Evolutionary conservation across 2,888 invertebrate genomes (phyloP), one percentile per base, ranked within the genome.

Genomic region (Caenorhabditis sulstoni): DNA sequence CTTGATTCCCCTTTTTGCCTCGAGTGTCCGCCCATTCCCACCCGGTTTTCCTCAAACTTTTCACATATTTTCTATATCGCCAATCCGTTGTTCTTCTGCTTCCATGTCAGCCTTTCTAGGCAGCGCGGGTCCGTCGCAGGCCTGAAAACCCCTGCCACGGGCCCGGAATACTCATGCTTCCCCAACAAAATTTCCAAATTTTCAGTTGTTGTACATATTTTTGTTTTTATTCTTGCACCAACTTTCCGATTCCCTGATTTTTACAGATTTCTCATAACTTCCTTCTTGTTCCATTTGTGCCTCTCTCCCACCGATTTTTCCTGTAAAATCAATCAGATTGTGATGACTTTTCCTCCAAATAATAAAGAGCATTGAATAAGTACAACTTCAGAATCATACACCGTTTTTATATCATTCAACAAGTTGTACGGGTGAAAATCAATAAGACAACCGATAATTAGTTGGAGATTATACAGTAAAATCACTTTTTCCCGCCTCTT

Each of bases 401-500:
- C 8, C 45, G 20, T 49, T 14, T 49, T 20, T 20, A 49, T 29
- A 49, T 22, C 52, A 52, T 52, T 52, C 12, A 12, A 52, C 52
- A 52, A n/a, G 22, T n/a, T 23, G 14, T 52, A 22, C 49, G 22
- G 23, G 52, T 29, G n/a, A 52, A 7, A 29, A 29, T 29, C 29
- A 29, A 29, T 29, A 29, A 29, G 29, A 29, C 29, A 29, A 29
- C 29, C 29, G 29, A 29, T 5, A 29, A 7, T 29, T 29, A 29
- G 29, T 29, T 29, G 7, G 3, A 29, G 7, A 29, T 29, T 29
- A n/a, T n/a, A n/a, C n/a, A n/a, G n/a, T n/a, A 45, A 18, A 67
- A 62, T 75, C 57, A 75, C 44, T 75, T 75, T 37, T 75, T 75
- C 16, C 37, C 37, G 16, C 71, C 67, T 62, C 44, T 70, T 45